A percentile compares a stretch with the other conserved stretches of the same genome.
Conservation (phyloP, 2,888 invertebrate species). For the Latrodectus elegans region DNA sequence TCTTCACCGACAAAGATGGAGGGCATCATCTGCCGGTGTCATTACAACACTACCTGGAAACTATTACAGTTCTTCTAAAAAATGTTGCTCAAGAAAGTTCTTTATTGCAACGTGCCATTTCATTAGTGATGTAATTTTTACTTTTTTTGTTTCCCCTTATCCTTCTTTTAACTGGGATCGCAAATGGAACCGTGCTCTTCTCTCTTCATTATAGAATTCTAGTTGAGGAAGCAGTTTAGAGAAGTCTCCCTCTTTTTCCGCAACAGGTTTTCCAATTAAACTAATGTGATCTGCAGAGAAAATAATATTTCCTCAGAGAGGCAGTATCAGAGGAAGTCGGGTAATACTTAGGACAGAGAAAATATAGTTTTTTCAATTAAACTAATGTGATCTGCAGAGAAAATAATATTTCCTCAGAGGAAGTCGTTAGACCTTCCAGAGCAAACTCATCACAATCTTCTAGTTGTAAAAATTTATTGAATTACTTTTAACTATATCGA, state of each 20-base stretch:
- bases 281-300: too few species aligned
- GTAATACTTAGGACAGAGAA: too few species aligned
- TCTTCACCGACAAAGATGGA: not conserved
- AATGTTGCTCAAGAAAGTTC: not conserved
- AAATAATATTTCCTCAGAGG: too few species aligned
- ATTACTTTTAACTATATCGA: too few species aligned
- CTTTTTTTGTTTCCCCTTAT: not conserved
- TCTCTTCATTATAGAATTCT: conserved; percentile 42
- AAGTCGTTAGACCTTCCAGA: too few species aligned
- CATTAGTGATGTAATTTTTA: conserved; percentile 30
- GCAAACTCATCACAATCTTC: too few species aligned
- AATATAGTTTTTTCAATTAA: too few species aligned
- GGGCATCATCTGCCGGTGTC: conserved; percentile 23
- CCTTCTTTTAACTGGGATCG: not conserved
- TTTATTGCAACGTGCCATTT: conserved; percentile 37
- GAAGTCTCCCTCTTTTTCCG: conserved; percentile 2
- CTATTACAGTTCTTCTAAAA: conserved; percentile 27
- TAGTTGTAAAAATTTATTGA: too few species aligned
- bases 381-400: too few species aligned
- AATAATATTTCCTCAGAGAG: too few species aligned
- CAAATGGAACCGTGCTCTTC: conserved; percentile 24
- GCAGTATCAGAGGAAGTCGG: too few species aligned
- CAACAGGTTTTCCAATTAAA: not conserved
- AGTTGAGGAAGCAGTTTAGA: not conserved
- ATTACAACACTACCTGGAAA: conserved; percentile 55